Evolutionary conservation across 2,888 invertebrate species (phyloP).

Genomic region (Drosophila emarginata): DNA sequence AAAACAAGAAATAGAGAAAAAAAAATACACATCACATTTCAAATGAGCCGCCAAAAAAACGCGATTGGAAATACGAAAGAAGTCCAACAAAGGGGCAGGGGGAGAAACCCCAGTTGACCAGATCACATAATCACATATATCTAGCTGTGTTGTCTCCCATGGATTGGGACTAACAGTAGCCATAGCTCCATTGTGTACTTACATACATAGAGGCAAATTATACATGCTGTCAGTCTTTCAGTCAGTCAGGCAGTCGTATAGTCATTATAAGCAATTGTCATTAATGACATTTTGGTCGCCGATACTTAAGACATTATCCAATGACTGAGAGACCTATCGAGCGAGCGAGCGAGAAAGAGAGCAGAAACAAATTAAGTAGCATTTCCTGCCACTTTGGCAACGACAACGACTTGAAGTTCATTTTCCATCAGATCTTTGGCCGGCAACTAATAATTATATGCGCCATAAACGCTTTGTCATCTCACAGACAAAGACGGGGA

Average conservation of each 20-base stretch:
- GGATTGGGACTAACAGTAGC: constrained; percentile 29
- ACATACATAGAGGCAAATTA: constrained; percentile 55
- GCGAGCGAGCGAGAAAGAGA: constrained; percentile 10
- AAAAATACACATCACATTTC: constrained; percentile 32
- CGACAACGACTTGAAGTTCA: constrained; percentile 32
- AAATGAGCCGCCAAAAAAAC: constrained; percentile 44
- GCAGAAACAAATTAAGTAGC: constrained; percentile 75
- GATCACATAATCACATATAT: constrained; percentile 30
- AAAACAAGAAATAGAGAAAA: not conserved
- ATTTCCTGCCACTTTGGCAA: constrained; percentile 71
- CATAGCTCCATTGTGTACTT: constrained; percentile 36
- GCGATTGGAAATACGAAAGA: not conserved
- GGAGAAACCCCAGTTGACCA: constrained; percentile 22
- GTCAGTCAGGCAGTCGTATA: constrained; percentile 39
- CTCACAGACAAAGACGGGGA: constrained; percentile 27
- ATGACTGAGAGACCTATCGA: constrained; percentile 5
- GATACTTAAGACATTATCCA: constrained; percentile 64
- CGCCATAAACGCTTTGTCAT: constrained; percentile 77
- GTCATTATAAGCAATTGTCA: constrained; percentile 76
- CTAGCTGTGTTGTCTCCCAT: constrained; percentile 49
- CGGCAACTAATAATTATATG: constrained; percentile 75
- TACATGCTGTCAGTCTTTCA: constrained; percentile 47
- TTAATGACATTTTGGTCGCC: constrained; percentile 74
- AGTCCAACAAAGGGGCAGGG: not conserved
- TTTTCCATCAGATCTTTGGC: constrained; percentile 63